phyloP scores from a whole-genome alignment of 2,113 vertebrate genomes.

The Monarcha castaneiventris region DNA sequence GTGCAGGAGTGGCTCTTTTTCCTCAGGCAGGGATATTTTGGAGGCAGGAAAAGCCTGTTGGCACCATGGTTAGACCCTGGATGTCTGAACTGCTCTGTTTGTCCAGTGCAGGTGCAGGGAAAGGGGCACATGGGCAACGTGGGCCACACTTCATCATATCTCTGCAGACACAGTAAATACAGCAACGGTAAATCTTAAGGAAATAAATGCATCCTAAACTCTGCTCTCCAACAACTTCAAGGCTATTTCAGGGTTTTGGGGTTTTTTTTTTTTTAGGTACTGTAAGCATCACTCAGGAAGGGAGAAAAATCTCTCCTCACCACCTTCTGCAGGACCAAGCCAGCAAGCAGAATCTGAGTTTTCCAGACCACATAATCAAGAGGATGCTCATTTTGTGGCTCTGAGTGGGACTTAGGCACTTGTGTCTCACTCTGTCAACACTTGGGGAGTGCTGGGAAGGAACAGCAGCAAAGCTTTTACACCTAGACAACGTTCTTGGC shows the following conservation, averaged over 20 bases:
- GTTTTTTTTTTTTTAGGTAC: background rate
- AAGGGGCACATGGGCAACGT: fast-evolving
- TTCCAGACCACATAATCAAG: background rate
- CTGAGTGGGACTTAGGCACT: background rate
- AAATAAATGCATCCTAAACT: background rate
- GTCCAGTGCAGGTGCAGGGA: background rate
- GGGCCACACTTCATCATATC: background rate
- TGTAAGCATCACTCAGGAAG: background rate
- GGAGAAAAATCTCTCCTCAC: background rate
- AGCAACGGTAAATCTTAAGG: background rate
- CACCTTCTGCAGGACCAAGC: background rate
- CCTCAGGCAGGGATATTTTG: background rate
- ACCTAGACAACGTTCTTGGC: conserved; percentile 16
- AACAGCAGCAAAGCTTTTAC: conserved; percentile 30
- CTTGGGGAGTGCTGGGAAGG: background rate
- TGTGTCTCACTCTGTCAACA: background rate
- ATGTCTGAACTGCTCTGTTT: background rate
- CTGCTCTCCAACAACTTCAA: background rate
- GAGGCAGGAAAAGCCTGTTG: background rate
- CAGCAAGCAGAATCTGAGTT: background rate
- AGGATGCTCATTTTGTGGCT: conserved; percentile 17
- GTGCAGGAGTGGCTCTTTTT: background rate
- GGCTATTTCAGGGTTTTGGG: background rate
- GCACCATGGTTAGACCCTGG: background rate
- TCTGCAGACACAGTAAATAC: background rate